Percentiles rank a stretch among this genome's conserved stretches.
phyloP scores from a whole-genome alignment of 2,113 vertebrate genomes.

The Chloroceryle aenea region DNA sequence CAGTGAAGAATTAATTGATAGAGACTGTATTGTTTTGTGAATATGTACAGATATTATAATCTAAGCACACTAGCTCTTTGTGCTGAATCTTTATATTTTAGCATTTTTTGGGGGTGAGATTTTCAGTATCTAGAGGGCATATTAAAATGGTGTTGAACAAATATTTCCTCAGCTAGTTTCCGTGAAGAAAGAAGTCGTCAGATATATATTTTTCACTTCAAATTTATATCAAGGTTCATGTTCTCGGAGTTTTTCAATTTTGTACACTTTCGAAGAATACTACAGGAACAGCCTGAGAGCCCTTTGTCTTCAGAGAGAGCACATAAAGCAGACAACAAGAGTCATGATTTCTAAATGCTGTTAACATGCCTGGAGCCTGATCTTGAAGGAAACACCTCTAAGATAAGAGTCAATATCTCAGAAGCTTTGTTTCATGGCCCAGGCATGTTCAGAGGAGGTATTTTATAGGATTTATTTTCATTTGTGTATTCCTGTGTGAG shows the following conservation, averaged over 20 bases:
- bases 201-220: background rate
- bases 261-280: background rate
- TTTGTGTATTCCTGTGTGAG: constrained; percentile 32
- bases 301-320: background rate
- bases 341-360: background rate
- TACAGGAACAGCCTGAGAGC: background rate
- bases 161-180: background rate
- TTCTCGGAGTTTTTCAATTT: constrained; percentile 12
- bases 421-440: constrained; percentile 43
- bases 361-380: constrained; percentile 37
- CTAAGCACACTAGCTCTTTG: background rate
- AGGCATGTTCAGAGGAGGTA: constrained; percentile 46
- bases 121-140: background rate
- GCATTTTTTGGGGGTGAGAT: background rate
- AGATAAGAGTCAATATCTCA: constrained; percentile 32
- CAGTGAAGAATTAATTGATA: background rate
- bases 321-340: background rate
- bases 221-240: background rate
- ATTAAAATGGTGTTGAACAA: constrained; percentile 24
- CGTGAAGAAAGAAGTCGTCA: background rate
- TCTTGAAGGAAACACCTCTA: constrained; percentile 40
- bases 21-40: background rate
- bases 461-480: constrained; percentile 59
- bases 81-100: background rate
- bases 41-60: background rate